A percentile compares a stretch with the other conserved stretches of the same genome.
These are phyloP conservation scores for Cotesia vestalis DNA, from an alignment of 1,140 invertebrate genomes.

Conservation along the genomic window DNA sequence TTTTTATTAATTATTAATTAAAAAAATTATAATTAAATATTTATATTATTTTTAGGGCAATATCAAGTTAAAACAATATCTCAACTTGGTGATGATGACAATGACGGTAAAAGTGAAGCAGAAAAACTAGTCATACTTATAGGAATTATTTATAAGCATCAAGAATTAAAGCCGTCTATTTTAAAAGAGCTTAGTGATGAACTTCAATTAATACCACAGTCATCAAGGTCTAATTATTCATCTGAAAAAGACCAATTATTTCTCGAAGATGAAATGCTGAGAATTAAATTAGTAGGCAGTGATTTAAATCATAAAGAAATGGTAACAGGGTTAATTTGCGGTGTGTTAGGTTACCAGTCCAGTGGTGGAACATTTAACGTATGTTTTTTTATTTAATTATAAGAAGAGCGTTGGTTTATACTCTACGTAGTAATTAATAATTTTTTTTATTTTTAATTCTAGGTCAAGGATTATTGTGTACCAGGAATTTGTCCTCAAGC, in stretches of 20 bases:
- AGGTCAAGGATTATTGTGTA: slow-evolving; percentile 81
- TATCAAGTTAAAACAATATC: slow-evolving; percentile 48
- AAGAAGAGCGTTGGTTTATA: neutral
- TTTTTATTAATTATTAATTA: slow-evolving; percentile 31
- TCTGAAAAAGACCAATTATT: slow-evolving; percentile 80
- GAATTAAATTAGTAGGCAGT: slow-evolving; percentile 80
- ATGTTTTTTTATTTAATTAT: slow-evolving; percentile 25
- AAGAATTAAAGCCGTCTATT: slow-evolving; percentile 91
- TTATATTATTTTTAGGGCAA: slow-evolving; percentile 41
- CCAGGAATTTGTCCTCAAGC: slow-evolving; percentile 71
- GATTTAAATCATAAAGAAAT: slow-evolving; percentile 69
- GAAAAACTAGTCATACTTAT: slow-evolving; percentile 76
- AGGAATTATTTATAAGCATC: slow-evolving; percentile 92
- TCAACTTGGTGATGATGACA: slow-evolving; percentile 46
- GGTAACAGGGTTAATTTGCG: slow-evolving; percentile 82
- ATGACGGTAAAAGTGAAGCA: slow-evolving; percentile 50
- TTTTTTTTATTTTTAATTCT: slow-evolving; percentile 35
- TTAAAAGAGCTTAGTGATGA: slow-evolving; percentile 91
- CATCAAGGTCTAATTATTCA: slow-evolving; percentile 74
- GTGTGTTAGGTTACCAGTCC: slow-evolving; percentile 72
- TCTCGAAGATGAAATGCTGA: slow-evolving; percentile 91
- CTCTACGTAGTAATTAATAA: neutral
- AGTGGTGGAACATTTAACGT: slow-evolving; percentile 57
- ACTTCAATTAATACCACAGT: slow-evolving; percentile 81
- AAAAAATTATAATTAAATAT: slow-evolving; percentile 4